Evolutionary conservation across 2,797 vertebrate species (phyloP).

Genomic region (Squalus acanthias): DNA sequence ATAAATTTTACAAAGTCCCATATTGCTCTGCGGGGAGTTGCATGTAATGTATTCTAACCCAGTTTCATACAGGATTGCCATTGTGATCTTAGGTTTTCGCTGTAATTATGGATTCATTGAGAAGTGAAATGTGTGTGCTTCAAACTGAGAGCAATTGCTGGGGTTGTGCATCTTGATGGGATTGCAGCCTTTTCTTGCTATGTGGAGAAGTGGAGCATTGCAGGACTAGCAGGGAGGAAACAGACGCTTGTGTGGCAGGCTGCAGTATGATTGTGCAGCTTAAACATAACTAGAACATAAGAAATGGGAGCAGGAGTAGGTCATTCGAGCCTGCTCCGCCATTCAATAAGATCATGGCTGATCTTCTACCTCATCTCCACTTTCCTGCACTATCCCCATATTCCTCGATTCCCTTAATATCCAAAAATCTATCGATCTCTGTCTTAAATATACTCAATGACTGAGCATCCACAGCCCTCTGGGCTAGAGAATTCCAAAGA

Average conservation of each 20-base stretch:
- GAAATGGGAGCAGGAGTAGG: too few relatives aligned
- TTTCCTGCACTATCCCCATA: too few relatives aligned
- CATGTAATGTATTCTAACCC: not conserved
- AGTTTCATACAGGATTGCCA: not conserved
- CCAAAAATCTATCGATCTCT: too few relatives aligned
- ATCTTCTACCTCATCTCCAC: too few relatives aligned
- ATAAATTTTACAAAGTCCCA: not conserved
- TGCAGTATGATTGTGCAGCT: not conserved
- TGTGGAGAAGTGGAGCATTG: not conserved
- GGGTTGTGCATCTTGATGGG: not conserved
- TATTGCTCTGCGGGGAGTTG: not conserved
- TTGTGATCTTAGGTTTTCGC: not conserved
- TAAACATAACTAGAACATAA: not conserved
- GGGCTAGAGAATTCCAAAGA: too few relatives aligned
- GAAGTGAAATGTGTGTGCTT: not conserved
- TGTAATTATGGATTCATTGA: not conserved
- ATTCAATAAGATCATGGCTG: too few relatives aligned
- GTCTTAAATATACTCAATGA: too few relatives aligned
- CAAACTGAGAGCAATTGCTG: not conserved
- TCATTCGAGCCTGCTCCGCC: too few relatives aligned
- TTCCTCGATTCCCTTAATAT: too few relatives aligned
- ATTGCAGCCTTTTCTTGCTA: not conserved
- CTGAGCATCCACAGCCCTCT: too few relatives aligned
- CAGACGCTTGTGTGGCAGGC: not conserved
- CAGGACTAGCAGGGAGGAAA: not conserved